Percentiles rank a stretch among this genome's conserved stretches.
These are phyloP conservation scores for Natrix natrix DNA, from an alignment of 2,797 vertebrate genomes.

Conservation along the genomic window DNA sequence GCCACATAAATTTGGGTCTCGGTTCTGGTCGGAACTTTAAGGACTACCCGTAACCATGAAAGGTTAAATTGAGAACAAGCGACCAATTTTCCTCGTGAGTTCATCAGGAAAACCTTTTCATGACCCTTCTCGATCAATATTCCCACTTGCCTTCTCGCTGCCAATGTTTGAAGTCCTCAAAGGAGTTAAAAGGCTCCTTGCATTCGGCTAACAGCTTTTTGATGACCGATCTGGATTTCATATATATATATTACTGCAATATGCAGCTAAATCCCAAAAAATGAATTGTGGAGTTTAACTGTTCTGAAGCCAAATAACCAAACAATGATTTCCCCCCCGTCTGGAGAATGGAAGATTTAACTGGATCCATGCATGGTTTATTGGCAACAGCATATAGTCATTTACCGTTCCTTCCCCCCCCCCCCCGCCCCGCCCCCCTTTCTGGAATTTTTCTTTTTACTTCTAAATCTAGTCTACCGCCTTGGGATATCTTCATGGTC, in stretches of 20 bases:
- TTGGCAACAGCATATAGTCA: neutral
- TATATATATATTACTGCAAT: neutral
- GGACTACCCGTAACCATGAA: too few relatives aligned
- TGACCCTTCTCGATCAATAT: neutral
- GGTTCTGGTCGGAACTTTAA: too few relatives aligned
- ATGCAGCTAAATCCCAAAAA: neutral
- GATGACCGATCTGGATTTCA: neutral
- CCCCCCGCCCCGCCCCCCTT: neutral
- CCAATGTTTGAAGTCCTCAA: neutral
- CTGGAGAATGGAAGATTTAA: neutral
- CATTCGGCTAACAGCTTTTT: neutral
- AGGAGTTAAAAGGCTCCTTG: neutral
- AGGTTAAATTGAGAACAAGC: neutral
- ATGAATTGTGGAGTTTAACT: neutral
- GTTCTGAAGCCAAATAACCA: neutral
- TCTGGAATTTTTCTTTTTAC: neutral
- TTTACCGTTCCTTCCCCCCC: neutral
- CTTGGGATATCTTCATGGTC: neutral
- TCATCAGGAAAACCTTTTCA: neutral
- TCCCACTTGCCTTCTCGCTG: neutral
- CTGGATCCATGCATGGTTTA: neutral
- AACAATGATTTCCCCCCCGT: neutral
- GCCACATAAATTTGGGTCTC: too few relatives aligned
- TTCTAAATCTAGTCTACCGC: neutral
- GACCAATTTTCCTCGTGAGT: neutral